A percentile compares a stretch with the other conserved stretches of the same genome.
Conservation (phyloP, 2,797 vertebrate species). For the Pyrocephalus nanus region DNA sequence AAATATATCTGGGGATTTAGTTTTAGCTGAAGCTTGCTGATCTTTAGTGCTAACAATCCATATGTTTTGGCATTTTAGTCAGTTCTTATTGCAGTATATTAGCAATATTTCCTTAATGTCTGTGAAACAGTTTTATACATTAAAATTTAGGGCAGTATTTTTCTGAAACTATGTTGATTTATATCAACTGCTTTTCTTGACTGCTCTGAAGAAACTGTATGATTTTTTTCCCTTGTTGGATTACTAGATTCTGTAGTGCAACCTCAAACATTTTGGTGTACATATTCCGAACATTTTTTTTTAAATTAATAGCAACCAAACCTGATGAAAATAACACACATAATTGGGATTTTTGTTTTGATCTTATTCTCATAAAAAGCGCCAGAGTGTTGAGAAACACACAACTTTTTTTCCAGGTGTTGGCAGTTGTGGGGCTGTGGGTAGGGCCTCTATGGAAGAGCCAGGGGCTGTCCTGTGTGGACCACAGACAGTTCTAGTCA, state of each 20-base stretch:
- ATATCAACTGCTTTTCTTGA: background rate
- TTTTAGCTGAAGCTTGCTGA: background rate
- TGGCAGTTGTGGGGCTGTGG: background rate
- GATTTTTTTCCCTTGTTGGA: background rate
- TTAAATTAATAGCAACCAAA: background rate
- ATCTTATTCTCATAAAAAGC: background rate
- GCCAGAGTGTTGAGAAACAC: background rate
- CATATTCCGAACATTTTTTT: background rate
- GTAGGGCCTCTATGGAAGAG: background rate
- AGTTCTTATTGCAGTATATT: background rate
- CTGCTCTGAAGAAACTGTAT: background rate
- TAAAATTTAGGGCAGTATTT: background rate
- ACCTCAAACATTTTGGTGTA: background rate
- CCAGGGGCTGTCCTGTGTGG: fast-evolving
- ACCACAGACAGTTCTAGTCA: background rate
- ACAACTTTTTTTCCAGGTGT: no score
- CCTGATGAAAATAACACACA: background rate
- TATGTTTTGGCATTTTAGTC: background rate
- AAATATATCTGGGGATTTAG: background rate
- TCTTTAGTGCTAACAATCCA: background rate
- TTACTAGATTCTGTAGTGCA: background rate
- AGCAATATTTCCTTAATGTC: background rate
- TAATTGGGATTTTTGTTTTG: background rate
- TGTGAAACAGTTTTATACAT: background rate
- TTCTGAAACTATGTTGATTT: background rate